Evolutionary conservation across 2,113 vertebrate genomes (phyloP), one percentile per base, ranked within the genome.

Genomic region (Vidua chalybeata): DNA sequence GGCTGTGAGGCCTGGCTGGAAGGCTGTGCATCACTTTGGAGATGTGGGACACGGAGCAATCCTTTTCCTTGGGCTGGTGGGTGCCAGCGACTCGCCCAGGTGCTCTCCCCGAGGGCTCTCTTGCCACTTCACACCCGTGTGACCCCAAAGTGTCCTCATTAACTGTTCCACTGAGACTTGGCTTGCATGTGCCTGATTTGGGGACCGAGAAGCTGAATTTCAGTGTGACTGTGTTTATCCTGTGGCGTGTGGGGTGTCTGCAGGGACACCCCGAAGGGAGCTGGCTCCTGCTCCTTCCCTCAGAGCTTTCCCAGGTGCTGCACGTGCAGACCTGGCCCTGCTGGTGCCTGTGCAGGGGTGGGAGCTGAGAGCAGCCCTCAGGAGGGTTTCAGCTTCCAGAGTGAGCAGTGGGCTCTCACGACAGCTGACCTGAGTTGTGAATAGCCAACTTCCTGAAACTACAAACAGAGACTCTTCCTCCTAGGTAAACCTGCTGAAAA

Each of bases 191-290:
- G 43, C 5, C 59, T 43, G 20, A 5, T 22, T 1, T 41, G 20
- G 69, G 49, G 21, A 8, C 7, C 0, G 4, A 39, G 68, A 2
- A 58, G 79, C 45, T 63, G 0, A 7, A 13, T 75, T 62, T 46
- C 1, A 3, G 43, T 6, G 58, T 24, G 71, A 1, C 2, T n/a
- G 31, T 13, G 1, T 49, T 4, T 1, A 0, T 8, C 7, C 46
- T 12, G 15, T 10, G 77, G 52, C 0, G 24, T 3, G 9, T 5
- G 62, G 67, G 55, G 10, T 23, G 56, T 22, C 54, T 31, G 46
- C 48, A 11, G 61, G 16, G 68, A 3, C 7, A 1, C 21, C 16
- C 45, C 7, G 0, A 11, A 31, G 80, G 88, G 61, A 83, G 45
- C 26, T 18, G 54, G 41, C 64, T 87, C 59, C 37, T 2, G 0